Evolutionary conservation across 53 echinoderm and acorn worm genomes (phyloP), one percentile per base, ranked within the genome.

Genomic region (Henricia sp.): DNA sequence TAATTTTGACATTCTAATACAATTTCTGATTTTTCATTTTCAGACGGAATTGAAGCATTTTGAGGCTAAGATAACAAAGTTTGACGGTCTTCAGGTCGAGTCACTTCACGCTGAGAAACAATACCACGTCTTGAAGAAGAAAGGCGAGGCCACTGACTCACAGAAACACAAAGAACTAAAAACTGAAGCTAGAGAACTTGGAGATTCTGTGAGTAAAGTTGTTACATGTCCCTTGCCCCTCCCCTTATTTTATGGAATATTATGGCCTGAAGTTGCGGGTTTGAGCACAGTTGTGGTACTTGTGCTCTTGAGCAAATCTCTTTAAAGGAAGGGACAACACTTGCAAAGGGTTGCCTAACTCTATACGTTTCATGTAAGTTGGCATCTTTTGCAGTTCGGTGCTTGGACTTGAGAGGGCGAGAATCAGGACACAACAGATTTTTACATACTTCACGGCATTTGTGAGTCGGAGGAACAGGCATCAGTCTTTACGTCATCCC

Each of bases 11-110:
- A 58, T 8, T 76, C 26, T 11, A 28, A 3, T 23, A 29, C 32
- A 0, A 23, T 58, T 6, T 39, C 42, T 34, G 24, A 6, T 12
- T 28, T 43, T 67, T 50, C 41, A 62, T 9, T 50, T 48, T 2
- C 84, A 96, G 96, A 58, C 82, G 37, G 96, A 96, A 46, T 56
- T 96, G 89, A 74, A 62, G 56, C 84, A 83, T 19, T 96, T 96
- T 70, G 89, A 96, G 80, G 72, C 52, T n/a, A 89, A 89, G 83
- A 51, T 96, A 16, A 36, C 55, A 1, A 69, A 87, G 46, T 88
- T 76, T 41, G 93, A 96, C 16, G 68, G 67, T 12, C 53, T 87
- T 4, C 93, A 96, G 34, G 44, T 74, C 48, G 77, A 89, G 40
- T 90, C 93, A 0, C 46, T 96, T 29, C 33, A 85, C 19, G 91